A percentile compares a stretch with the other conserved stretches of the same genome.
phyloP scores from a whole-genome alignment of 2,797 vertebrate species.

The Poecile montanus region DNA sequence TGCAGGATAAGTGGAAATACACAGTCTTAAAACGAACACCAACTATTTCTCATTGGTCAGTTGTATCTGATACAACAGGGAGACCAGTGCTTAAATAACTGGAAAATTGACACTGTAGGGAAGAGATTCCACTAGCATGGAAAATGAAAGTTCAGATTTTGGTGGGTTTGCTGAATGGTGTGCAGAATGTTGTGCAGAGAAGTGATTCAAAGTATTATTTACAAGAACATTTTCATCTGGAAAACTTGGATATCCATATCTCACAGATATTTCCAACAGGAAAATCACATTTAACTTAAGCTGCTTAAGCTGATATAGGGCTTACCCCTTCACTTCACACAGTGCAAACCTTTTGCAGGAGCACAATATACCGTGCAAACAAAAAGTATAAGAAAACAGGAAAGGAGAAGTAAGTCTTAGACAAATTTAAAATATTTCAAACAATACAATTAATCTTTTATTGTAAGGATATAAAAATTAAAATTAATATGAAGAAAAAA shows the following conservation, averaged over 20 bases:
- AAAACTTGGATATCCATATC: not conserved
- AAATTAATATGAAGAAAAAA: not conserved
- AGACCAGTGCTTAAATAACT: not conserved
- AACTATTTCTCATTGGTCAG: not conserved
- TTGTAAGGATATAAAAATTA: not conserved
- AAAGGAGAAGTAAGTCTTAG: not conserved
- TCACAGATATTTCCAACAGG: not conserved
- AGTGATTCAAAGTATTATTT: not conserved
- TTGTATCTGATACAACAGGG: not conserved
- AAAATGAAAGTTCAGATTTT: not conserved
- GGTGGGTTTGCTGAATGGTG: not conserved
- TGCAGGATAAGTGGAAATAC: not conserved
- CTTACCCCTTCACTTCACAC: not conserved
- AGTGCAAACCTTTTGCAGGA: not conserved
- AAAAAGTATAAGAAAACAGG: not conserved
- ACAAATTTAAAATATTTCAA: not conserved
- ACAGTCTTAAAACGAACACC: not conserved
- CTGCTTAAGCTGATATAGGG: not conserved
- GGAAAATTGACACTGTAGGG: not conserved
- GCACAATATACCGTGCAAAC: rapidly evolving
- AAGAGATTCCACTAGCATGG: not conserved
- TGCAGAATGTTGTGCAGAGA: not conserved
- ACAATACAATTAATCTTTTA: not conserved
- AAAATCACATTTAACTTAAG: not conserved
- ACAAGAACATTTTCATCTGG: not conserved